These are phyloP conservation scores for Ridgeia piscesae DNA, from an alignment of 1,140 invertebrate species.

Conservation along the genomic window DNA sequence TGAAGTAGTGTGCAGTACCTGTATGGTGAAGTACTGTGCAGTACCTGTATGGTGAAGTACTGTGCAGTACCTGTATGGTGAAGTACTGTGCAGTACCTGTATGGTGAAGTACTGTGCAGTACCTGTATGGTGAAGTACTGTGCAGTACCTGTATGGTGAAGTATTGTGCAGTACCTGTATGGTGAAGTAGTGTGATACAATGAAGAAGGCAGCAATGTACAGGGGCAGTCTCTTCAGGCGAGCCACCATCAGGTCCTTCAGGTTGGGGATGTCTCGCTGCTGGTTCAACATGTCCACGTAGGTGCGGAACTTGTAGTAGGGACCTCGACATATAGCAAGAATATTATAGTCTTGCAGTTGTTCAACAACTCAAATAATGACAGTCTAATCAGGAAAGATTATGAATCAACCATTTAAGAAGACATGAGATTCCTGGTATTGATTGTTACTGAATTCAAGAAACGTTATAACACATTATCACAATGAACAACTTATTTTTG, in stretches of 20 bases:
- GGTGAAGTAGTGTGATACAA: slow-evolving; percentile 57
- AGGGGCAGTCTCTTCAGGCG: slow-evolving; percentile 68
- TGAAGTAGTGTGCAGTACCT: too few species aligned
- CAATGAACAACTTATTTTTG: neutral
- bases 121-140: too few species aligned
- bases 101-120: too few species aligned
- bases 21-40: too few species aligned
- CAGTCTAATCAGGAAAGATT: neutral
- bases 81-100: too few species aligned
- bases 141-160: too few species aligned
- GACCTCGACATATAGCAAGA: slow-evolving; percentile 65
- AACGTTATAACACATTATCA: neutral
- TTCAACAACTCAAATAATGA: neutral
- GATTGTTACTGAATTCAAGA: neutral
- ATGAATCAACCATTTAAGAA: neutral
- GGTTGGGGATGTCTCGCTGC: slow-evolving; percentile 53
- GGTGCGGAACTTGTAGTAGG: slow-evolving; percentile 84
- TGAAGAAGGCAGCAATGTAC: slow-evolving; percentile 68
- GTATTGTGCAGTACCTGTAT: slow-evolving; percentile 67
- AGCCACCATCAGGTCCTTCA: neutral
- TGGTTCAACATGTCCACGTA: slow-evolving; percentile 78
- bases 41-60: too few species aligned
- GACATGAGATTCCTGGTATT: neutral
- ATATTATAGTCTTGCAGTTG: neutral
- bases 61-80: too few species aligned